Conservation (phyloP, 2,797 vertebrate species). For the Chanos chanos region DNA sequence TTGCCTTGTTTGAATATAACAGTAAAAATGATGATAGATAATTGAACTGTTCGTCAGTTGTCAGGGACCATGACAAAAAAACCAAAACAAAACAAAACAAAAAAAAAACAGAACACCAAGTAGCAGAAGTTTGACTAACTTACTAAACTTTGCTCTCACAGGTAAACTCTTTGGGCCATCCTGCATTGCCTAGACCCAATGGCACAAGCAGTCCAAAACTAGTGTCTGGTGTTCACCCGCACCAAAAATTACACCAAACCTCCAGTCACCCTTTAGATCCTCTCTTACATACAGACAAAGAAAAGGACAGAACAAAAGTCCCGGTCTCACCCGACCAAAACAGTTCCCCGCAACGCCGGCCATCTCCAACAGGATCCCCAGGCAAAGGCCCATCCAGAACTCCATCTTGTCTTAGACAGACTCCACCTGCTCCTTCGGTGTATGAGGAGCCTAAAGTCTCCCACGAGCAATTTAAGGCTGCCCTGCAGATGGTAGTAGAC, state of each 20-base stretch:
- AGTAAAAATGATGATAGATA: too few species aligned
- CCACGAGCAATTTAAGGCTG: slow-evolving; percentile 87
- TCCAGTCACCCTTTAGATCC: slow-evolving; percentile 37
- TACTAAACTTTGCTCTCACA: slow-evolving; percentile 27
- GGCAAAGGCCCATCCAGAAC: slow-evolving; percentile 69
- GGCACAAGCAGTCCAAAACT: slow-evolving; percentile 61
- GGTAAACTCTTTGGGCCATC: slow-evolving; percentile 20
- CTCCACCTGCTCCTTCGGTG: slow-evolving; percentile 45
- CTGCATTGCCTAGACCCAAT: slow-evolving; percentile 53
- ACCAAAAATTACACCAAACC: slow-evolving; percentile 12
- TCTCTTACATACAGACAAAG: too few species aligned
- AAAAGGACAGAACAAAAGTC: too few species aligned
- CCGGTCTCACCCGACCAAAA: slow-evolving; percentile 44
- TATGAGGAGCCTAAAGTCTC: slow-evolving; percentile 73
- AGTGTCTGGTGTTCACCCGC: slow-evolving; percentile 15
- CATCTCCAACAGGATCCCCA: slow-evolving; percentile 71
- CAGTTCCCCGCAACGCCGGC: slow-evolving; percentile 53
- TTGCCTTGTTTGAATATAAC: too few species aligned
- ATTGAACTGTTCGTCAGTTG: too few species aligned
- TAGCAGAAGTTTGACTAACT: too few species aligned
- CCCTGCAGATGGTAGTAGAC: slow-evolving; percentile 89
- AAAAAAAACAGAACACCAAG: too few species aligned
- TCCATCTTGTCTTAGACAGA: slow-evolving; percentile 60
- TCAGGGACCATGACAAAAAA: too few species aligned
- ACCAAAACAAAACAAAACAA: too few species aligned